Evolutionary conservation across 2,797 vertebrate genomes (phyloP), one percentile per base, ranked within the genome.

Genomic region (Sebastes aleutianus): DNA sequence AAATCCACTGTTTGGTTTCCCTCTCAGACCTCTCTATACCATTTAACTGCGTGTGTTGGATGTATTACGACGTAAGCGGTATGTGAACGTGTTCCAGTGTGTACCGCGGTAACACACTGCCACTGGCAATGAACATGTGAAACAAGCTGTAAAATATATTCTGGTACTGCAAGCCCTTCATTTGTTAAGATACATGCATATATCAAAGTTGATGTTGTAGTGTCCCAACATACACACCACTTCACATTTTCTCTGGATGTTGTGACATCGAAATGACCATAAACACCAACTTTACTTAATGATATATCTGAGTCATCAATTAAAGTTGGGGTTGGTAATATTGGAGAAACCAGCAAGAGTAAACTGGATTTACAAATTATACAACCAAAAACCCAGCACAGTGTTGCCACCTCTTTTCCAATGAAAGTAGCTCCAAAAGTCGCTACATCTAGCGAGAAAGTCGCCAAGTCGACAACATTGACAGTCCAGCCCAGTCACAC

Each of bases 131-230:
- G 69, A 34, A 70, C 71, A 80, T 75, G 82, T 8, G 62, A 76
- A 85, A 83, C 57, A 76, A 82, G 76, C 79, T 86, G 76, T 89
- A 83, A 92, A 89, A 82, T 69, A 39, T 75, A 78, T 75, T 82
- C 36, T 79, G 68, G 69, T 70, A 22, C 39, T 56, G 18, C 67
- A 74, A 70, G 64, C 34, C 27, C 31, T 66, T 81, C 56, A 87
- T 82, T 82, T 78, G 26, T 70, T 24, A 32, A 62, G 10, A 8
- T 69, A 26, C 18, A 64, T 47, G 58, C 56, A 54, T 5, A 24
- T 27, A 12, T 61, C 61, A 29, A 47, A 39, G 1, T 6, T 57
- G 13, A 20, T 20, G 39, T 24, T 16, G 16, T 9, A 16, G 39
- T 34, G 27, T 11, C 24, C 22, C 47, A 70, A 32, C 24, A 56